phyloP scores from a whole-genome alignment of 2,888 invertebrate genomes.

The Mimas tiliae region DNA sequence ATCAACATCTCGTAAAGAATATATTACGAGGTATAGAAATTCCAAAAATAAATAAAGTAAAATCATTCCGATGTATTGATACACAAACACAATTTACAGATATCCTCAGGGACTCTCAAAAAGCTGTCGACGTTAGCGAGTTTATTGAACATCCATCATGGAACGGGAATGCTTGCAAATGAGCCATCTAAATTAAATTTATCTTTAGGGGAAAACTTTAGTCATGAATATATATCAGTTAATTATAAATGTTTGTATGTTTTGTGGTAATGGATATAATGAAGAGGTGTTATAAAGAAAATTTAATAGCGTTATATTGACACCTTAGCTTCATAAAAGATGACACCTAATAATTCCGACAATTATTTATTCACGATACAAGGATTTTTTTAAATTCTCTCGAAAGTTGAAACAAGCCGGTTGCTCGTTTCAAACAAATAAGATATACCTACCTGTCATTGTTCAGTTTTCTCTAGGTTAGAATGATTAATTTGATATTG shows the following conservation, averaged over 20 bases:
- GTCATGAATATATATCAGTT: not conserved
- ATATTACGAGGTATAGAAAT: not conserved
- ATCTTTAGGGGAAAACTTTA: slow-evolving; percentile 11
- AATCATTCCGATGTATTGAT: not conserved
- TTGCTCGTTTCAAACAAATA: too few relatives aligned
- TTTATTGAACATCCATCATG: slow-evolving; percentile 21
- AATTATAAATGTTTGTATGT: not conserved
- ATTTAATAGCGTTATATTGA: too few relatives aligned
- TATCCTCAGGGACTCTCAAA: not conserved
- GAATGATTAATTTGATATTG: too few relatives aligned
- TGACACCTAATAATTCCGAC: too few relatives aligned
- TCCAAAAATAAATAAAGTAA: not conserved
- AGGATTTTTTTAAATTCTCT: too few relatives aligned
- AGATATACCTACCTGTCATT: too few relatives aligned
- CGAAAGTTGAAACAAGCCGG: too few relatives aligned
- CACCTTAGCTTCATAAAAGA: too few relatives aligned
- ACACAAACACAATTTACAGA: not conserved
- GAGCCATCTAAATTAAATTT: slow-evolving; percentile 11
- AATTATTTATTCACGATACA: too few relatives aligned
- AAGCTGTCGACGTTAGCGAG: slow-evolving; percentile 15
- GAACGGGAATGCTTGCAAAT: slow-evolving; percentile 3
- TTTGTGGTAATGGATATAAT: not conserved
- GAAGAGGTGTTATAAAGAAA: too few relatives aligned
- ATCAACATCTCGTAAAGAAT: too few relatives aligned
- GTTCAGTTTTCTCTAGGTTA: too few relatives aligned